A percentile compares a stretch with the other conserved stretches of the same genome.
These are phyloP conservation scores for Heliothis subflexa DNA, from an alignment of 1,140 invertebrate genomes.

Conservation along the genomic window DNA sequence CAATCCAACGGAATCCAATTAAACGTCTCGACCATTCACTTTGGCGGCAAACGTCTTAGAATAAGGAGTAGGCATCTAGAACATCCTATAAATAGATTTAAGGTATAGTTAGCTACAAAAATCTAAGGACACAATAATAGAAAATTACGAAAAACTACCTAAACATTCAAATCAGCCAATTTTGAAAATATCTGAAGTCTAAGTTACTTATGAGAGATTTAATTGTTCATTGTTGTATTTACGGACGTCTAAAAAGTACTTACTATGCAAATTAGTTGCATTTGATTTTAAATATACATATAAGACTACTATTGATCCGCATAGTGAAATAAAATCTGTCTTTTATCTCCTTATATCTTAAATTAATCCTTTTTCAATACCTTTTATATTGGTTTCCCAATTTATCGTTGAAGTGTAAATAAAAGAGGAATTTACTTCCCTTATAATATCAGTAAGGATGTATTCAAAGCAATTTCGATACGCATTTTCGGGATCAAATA, in stretches of 20 bases:
- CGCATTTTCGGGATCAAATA: conserved; percentile 13
- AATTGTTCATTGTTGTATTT: too few species aligned
- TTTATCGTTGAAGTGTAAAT: neutral
- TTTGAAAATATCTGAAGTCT: too few species aligned
- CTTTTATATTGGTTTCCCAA: neutral
- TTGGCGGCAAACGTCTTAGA: neutral
- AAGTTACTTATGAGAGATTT: neutral
- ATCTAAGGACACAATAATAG: too few species aligned
- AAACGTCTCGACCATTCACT: conserved; percentile 15
- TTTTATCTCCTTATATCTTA: too few species aligned
- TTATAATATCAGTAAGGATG: neutral
- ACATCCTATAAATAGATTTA: neutral
- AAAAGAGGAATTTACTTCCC: neutral
- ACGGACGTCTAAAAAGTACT: too few species aligned
- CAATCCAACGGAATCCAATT: conserved; percentile 32
- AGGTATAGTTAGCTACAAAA: too few species aligned
- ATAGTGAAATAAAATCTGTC: neutral
- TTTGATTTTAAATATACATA: too few species aligned
- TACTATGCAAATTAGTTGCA: too few species aligned
- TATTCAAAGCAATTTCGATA: conserved; percentile 13
- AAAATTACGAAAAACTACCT: too few species aligned
- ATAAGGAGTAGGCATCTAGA: too few species aligned
- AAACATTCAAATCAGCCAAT: too few species aligned
- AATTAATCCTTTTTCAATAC: too few species aligned
- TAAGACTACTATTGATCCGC: neutral